Percentiles rank a stretch among this genome's conserved stretches.
Evolutionary conservation across 2,888 invertebrate genomes (phyloP).

Genomic region (Eumerus sabulonum): DNA sequence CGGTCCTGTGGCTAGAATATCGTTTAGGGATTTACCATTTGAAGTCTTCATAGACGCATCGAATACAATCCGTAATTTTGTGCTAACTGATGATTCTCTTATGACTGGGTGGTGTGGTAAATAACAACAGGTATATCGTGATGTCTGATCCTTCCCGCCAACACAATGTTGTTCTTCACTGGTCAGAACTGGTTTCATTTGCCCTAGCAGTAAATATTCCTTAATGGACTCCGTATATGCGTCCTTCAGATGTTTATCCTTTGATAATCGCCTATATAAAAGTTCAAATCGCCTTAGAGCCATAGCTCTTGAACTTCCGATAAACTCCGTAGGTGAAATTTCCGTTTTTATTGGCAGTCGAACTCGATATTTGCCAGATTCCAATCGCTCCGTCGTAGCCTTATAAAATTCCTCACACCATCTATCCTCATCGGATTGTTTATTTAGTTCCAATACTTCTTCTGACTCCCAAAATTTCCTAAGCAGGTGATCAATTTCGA

Average conservation of each 20-base stretch:
- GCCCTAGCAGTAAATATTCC: not conserved
- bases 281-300: not conserved
- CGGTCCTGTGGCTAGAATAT: slow-evolving; percentile 46
- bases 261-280: not conserved
- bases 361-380: not conserved
- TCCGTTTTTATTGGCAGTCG: not conserved
- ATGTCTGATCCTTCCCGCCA: too few relatives aligned
- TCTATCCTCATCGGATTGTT: not conserved
- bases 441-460: not conserved
- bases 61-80: too few relatives aligned
- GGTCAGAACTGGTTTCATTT: too few relatives aligned
- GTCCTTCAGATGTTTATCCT: not conserved
- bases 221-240: not conserved
- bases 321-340: not conserved
- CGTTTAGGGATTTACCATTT: too few relatives aligned
- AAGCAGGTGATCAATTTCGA: too few relatives aligned
- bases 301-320: not conserved
- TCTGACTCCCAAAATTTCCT: slow-evolving; percentile 4
- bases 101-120: too few relatives aligned
- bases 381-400: not conserved
- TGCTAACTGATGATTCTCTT: too few relatives aligned
- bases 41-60: too few relatives aligned
- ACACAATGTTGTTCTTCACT: too few relatives aligned
- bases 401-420: slow-evolving; percentile 1
- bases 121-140: too few relatives aligned